A percentile compares a stretch with the other conserved stretches of the same genome.
Conservation (phyloP, 1,140 invertebrate genomes). For the Atta texana region DNA sequence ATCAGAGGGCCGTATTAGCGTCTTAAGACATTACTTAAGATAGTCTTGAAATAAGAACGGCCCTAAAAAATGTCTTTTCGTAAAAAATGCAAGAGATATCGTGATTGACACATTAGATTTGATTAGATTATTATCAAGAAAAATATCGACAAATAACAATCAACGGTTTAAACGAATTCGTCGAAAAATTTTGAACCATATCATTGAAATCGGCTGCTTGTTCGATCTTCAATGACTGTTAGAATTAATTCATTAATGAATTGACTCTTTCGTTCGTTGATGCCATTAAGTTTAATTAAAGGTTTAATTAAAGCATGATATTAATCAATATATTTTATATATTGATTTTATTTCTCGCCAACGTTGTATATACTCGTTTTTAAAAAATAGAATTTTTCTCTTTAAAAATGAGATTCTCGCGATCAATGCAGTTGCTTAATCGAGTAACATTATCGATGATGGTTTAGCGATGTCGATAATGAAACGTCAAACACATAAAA, state of each 20-base stretch:
- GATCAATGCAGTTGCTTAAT: neutral
- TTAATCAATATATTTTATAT: constrained; percentile 11
- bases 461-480: constrained; percentile 24
- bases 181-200: neutral
- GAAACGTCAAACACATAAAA: neutral
- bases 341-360: neutral
- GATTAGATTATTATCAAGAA: neutral
- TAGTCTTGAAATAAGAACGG: too few relatives aligned
- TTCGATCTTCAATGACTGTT: neutral
- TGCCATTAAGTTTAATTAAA: constrained; percentile 12
- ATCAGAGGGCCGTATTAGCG: too few relatives aligned
- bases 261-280: constrained; percentile 4
- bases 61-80: neutral
- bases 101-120: neutral
- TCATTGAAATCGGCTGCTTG: neutral
- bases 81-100: neutral
- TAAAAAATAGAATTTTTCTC: neutral
- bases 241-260: constrained; percentile 35
- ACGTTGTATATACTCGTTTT: too few relatives aligned
- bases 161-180: neutral
- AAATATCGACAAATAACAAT: neutral
- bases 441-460: constrained; percentile 31
- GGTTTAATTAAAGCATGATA: constrained; percentile 60
- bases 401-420: neutral
- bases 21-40: too few relatives aligned